phyloP scores from a whole-genome alignment of 1,140 invertebrate genomes.

The Drosophila hydei region DNA sequence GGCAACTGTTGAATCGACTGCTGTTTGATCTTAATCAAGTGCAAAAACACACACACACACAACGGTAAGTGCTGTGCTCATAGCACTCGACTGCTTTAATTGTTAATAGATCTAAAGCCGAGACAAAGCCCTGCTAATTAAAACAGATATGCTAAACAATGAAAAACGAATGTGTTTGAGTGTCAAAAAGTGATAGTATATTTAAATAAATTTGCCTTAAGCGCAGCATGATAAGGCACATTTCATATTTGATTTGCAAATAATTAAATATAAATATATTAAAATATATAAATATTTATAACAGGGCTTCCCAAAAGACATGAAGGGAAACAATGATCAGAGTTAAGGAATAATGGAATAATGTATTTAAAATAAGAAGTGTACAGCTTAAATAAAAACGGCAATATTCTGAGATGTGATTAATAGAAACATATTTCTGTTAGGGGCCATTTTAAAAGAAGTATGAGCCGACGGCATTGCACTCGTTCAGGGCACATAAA shows the following conservation, averaged over 20 bases:
- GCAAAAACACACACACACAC: slow-evolving; percentile 11
- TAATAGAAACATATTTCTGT: too few relatives aligned
- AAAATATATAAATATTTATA: not conserved
- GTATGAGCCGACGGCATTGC: too few relatives aligned
- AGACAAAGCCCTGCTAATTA: slow-evolving; percentile 65
- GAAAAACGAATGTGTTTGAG: slow-evolving; percentile 27
- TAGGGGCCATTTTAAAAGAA: too few relatives aligned
- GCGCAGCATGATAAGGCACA: slow-evolving; percentile 30
- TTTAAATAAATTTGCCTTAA: slow-evolving; percentile 22
- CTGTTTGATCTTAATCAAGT: slow-evolving; percentile 46
- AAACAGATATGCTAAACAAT: slow-evolving; percentile 58
- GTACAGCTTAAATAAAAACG: too few relatives aligned
- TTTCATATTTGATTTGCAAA: not conserved
- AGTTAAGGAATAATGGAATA: too few relatives aligned
- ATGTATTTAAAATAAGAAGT: too few relatives aligned
- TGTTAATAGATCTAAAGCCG: slow-evolving; percentile 50
- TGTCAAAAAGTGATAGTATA: slow-evolving; percentile 42
- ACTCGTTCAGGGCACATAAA: too few relatives aligned
- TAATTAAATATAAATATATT: not conserved
- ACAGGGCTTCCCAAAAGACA: not conserved
- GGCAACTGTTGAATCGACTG: slow-evolving; percentile 48
- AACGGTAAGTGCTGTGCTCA: slow-evolving; percentile 33
- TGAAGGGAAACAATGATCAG: not conserved
- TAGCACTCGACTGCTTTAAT: slow-evolving; percentile 45
- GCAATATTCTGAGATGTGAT: too few relatives aligned